These are phyloP conservation scores for Heterodera carotae DNA, from an alignment of 1,140 invertebrate genomes.

Conservation along the genomic window DNA sequence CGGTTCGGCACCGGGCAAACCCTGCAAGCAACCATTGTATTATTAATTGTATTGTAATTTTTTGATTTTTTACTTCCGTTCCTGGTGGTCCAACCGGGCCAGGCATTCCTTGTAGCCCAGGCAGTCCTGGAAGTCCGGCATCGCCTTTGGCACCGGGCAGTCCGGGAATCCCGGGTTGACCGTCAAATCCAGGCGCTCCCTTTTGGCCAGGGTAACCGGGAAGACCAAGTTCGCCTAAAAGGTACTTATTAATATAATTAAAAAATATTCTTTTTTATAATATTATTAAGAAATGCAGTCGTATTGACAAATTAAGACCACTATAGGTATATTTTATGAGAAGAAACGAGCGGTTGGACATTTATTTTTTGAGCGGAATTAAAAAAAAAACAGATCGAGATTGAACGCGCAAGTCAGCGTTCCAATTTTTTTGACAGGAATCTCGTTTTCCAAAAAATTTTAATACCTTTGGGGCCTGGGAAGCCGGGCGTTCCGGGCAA, in stretches of 20 bases:
- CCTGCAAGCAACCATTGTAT: conserved; percentile 8
- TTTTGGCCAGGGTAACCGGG: conserved; percentile 56
- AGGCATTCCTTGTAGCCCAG: conserved; percentile 55
- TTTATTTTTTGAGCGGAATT: too few species aligned
- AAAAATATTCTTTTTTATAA: too few species aligned
- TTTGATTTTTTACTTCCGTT: conserved; percentile 30
- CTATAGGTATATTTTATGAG: too few species aligned
- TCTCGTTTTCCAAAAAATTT: too few species aligned
- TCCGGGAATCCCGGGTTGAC: conserved; percentile 54
- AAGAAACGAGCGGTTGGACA: too few species aligned
- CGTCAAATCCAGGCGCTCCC: conserved; percentile 59
- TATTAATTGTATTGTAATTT: neutral
- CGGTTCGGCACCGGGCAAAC: conserved; percentile 45
- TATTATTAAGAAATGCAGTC: too few species aligned
- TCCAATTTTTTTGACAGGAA: too few species aligned
- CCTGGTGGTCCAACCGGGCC: conserved; percentile 47
- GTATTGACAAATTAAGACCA: too few species aligned
- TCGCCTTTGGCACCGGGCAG: conserved; percentile 58
- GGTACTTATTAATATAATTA: too few species aligned
- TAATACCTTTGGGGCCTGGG: conserved; percentile 51
- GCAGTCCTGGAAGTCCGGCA: conserved; percentile 59
- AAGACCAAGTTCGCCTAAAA: conserved; percentile 53
- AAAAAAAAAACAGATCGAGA: neutral
- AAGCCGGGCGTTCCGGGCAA: conserved; percentile 56
- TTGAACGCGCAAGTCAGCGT: too few species aligned